A percentile compares a stretch with the other conserved stretches of the same genome.
Conservation (phyloP, 1,140 invertebrate species). For the Achatina immaculata region DNA sequence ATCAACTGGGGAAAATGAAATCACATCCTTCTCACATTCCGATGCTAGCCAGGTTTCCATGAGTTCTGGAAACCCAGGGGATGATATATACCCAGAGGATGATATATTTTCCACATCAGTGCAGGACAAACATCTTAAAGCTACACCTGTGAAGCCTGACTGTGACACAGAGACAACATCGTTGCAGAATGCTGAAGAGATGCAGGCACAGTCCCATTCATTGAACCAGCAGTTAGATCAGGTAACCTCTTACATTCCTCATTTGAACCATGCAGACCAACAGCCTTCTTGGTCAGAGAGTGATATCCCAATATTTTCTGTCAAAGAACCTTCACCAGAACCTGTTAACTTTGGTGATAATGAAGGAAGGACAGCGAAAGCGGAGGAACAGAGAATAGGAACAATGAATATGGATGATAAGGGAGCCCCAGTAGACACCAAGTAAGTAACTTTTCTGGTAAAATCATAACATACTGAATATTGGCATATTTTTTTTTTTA, state of each 20-base stretch:
- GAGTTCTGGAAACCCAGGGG: not conserved
- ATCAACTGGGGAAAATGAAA: not conserved
- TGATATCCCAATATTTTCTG: conserved; percentile 25
- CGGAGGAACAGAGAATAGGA: not conserved
- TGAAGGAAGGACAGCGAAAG: not conserved
- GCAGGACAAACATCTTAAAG: not conserved
- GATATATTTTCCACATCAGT: not conserved
- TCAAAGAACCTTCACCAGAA: not conserved
- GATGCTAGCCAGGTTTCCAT: not conserved
- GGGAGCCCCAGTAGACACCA: not conserved
- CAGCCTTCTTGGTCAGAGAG: not conserved
- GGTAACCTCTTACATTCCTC: not conserved
- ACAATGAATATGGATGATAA: not conserved
- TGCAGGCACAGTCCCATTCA: not conserved
- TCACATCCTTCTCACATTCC: not conserved
- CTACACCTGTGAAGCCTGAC: no score
- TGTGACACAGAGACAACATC: not conserved
- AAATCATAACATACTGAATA: no score
- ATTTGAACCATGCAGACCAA: not conserved
- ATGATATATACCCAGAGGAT: no score
- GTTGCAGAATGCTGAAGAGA: not conserved
- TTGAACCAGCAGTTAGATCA: not conserved
- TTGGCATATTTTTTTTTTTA: no score
- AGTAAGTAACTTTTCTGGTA: conserved; percentile 6
- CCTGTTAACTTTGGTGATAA: not conserved